A percentile compares a stretch with the other conserved stretches of the same genome.
phyloP scores from a whole-genome alignment of 2,888 invertebrate species.

The Ditylenchus weischeri region DNA sequence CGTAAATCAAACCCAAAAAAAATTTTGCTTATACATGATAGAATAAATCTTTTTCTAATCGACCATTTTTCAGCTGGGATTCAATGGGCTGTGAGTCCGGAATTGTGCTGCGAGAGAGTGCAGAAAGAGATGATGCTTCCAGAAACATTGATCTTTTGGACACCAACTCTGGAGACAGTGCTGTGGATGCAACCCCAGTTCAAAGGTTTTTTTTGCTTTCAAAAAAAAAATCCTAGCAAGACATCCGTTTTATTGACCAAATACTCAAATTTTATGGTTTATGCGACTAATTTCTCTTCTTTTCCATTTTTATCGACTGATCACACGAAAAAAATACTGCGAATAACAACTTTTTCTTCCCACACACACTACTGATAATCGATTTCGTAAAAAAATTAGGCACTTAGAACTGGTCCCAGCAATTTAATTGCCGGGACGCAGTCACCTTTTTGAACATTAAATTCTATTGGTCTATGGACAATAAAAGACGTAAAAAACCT shows the following conservation, averaged over 20 bases:
- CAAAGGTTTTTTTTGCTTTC: constrained; percentile 17
- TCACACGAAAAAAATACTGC: neutral
- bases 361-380: too few species aligned
- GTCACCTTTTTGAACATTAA: constrained; percentile 8
- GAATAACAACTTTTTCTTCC: neutral
- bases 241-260: neutral
- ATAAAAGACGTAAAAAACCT: neutral
- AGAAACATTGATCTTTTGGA: constrained; percentile 29
- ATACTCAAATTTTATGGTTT: neutral
- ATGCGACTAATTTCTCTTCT: neutral
- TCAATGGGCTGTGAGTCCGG: constrained; percentile 41
- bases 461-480: constrained; percentile 11
- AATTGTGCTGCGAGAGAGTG: constrained; percentile 37
- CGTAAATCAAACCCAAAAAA: too few species aligned
- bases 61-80: constrained; percentile 31
- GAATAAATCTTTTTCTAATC: too few species aligned
- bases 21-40: too few species aligned
- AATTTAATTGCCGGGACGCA: constrained; percentile 4
- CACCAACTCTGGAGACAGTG: constrained; percentile 20
- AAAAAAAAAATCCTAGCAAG: neutral
- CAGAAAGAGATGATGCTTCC: constrained; percentile 36
- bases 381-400: too few species aligned
- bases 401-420: too few species aligned
- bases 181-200: constrained; percentile 20
- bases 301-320: neutral